Percentiles rank a stretch among this genome's conserved stretches.
phyloP scores from a whole-genome alignment of 2,888 invertebrate species.

The Dimorphilus gyrociliatus region DNA sequence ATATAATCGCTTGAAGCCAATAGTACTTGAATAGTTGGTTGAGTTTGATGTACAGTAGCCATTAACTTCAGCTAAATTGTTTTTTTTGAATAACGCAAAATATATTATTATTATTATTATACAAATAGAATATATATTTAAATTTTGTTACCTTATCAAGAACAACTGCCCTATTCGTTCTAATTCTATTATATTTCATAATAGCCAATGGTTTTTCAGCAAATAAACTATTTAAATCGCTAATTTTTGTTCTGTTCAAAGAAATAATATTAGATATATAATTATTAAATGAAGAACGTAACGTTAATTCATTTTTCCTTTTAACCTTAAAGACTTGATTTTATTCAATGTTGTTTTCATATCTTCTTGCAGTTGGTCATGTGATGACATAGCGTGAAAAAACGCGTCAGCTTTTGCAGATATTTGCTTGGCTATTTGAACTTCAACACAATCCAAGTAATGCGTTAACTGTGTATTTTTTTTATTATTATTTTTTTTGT shows the following conservation, averaged over 20 bases:
- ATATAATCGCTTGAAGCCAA: conserved; percentile 91
- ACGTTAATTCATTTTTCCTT: neutral
- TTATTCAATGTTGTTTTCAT: conserved; percentile 44
- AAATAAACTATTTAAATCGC: neutral
- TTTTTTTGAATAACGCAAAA: neutral
- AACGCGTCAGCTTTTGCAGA: conserved; percentile 89
- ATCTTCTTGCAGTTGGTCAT: conserved; percentile 88
- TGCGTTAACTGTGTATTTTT: conserved; percentile 73
- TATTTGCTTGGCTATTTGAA: conserved; percentile 75
- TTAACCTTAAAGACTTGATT: conserved; percentile 28
- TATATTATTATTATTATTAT: too few species aligned
- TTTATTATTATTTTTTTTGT: too few species aligned
- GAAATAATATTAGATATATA: too few species aligned
- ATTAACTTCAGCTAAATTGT: conserved; percentile 59
- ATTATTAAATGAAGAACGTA: conserved; percentile 2
- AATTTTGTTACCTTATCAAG: neutral
- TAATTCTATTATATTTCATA: too few species aligned
- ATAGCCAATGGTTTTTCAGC: too few species aligned
- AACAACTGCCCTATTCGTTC: conserved; percentile 1
- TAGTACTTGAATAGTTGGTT: conserved; percentile 84
- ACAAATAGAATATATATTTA: neutral
- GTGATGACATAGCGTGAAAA: conserved; percentile 94
- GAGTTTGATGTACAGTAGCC: conserved; percentile 90
- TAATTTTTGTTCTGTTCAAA: too few species aligned
- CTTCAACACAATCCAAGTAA: conserved; percentile 84